Conservation (phyloP, 2,113 vertebrate genomes). For the Pachypanchax playfairii region DNA sequence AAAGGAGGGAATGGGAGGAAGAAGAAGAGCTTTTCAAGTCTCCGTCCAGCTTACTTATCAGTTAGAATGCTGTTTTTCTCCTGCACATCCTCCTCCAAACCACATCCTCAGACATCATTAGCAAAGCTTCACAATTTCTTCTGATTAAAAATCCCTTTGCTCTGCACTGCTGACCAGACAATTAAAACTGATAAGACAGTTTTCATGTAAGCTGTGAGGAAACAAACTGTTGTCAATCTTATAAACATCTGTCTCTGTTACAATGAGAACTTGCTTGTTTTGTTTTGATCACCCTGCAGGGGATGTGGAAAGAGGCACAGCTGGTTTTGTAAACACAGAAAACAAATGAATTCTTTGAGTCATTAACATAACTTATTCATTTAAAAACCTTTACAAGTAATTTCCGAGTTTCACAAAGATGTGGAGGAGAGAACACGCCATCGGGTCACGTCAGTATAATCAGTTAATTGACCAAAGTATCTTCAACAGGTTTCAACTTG, state of each 20-base stretch:
- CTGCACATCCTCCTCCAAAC: constrained; percentile 42
- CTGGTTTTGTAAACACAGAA: constrained; percentile 18
- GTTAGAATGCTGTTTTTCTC: constrained; percentile 55
- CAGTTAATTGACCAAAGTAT: neutral
- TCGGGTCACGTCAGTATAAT: constrained; percentile 11
- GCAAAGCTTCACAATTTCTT: constrained; percentile 28
- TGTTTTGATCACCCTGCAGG: constrained; percentile 14
- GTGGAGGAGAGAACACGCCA: constrained; percentile 10
- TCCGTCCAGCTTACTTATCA: constrained; percentile 61
- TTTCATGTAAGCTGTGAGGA: constrained; percentile 18
- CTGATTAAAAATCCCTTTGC: constrained; percentile 43
- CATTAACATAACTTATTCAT: constrained; percentile 10
- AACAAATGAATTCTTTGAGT: constrained; percentile 34
- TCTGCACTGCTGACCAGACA: constrained; percentile 31
- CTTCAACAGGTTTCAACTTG: neutral
- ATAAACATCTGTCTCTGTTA: constrained; percentile 7
- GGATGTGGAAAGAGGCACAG: constrained; percentile 17
- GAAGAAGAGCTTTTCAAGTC: constrained; percentile 55
- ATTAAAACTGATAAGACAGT: constrained; percentile 35
- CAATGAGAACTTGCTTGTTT: constrained; percentile 7
- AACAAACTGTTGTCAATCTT: constrained; percentile 11
- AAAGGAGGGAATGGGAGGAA: constrained; percentile 50
- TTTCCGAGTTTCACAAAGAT: neutral
- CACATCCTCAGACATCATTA: constrained; percentile 66
- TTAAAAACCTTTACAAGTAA: neutral